Evolutionary conservation across 2,888 invertebrate species (phyloP).

Genomic region (Sympetrum striolatum): DNA sequence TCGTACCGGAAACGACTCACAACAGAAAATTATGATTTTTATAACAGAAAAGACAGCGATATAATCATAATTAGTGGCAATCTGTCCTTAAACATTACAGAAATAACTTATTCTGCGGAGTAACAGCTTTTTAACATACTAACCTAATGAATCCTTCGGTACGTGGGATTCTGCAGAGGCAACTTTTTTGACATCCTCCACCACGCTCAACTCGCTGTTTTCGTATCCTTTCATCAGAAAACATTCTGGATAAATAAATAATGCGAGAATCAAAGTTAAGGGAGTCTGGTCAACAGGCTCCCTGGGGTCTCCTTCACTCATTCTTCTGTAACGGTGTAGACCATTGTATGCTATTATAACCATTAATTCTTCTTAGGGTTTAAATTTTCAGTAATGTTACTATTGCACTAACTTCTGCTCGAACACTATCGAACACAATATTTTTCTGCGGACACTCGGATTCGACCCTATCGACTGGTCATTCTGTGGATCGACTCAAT

Average conservation of each 20-base stretch:
- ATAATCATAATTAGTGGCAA: too few species aligned
- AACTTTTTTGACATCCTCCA: neutral
- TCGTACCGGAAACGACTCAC: too few species aligned
- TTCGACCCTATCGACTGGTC: neutral
- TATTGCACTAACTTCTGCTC: neutral
- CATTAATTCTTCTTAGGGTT: neutral
- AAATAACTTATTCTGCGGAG: too few species aligned
- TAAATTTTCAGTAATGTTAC: neutral
- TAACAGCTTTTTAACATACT: neutral
- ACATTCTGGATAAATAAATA: slow-evolving; percentile 31
- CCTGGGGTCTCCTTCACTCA: slow-evolving; percentile 12
- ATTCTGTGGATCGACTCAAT: neutral
- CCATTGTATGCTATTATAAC: slow-evolving; percentile 7
- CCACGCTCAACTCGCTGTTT: slow-evolving; percentile 13
- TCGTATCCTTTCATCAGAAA: slow-evolving; percentile 19
- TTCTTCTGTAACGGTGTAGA: neutral
- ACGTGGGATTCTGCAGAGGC: neutral
- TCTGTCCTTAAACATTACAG: too few species aligned
- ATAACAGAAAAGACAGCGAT: too few species aligned
- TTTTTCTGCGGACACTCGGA: neutral
- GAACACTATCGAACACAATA: neutral
- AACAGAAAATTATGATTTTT: too few species aligned
- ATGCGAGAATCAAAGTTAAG: slow-evolving; percentile 7
- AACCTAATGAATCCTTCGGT: neutral
- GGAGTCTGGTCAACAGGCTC: neutral